Percentiles rank a stretch among this genome's conserved stretches.
These are phyloP conservation scores for Cecropterus lyciades DNA, from an alignment of 1,140 invertebrate species.

Conservation along the genomic window DNA sequence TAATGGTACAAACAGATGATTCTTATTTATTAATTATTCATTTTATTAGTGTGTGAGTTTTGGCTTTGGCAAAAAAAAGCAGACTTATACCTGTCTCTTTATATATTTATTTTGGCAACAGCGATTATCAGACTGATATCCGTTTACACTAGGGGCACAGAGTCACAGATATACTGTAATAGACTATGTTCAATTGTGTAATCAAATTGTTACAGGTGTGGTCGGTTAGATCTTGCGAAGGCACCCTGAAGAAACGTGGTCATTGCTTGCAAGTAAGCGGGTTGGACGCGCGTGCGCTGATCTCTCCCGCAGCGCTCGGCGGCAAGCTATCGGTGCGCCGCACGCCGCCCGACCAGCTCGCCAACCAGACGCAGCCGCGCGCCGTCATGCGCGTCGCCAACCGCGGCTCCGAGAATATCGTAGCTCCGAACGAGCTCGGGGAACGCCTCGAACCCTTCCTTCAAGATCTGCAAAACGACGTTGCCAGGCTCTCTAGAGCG, in stretches of 20 bases:
- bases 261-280: constrained; percentile 61
- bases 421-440: constrained; percentile 12
- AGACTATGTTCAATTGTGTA: background rate
- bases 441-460: constrained; percentile 55
- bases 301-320: constrained; percentile 51
- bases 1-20: too few species aligned
- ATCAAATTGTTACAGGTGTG: constrained; percentile 59
- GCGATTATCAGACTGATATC: too few species aligned
- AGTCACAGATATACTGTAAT: too few species aligned
- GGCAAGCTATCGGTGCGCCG: constrained; percentile 62
- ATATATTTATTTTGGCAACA: too few species aligned
- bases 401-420: constrained; percentile 51
- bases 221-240: constrained; percentile 74
- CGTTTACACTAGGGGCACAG: too few species aligned
- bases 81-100: too few species aligned
- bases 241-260: constrained; percentile 69
- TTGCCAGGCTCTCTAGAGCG: constrained; percentile 57
- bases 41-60: too few species aligned
- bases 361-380: constrained; percentile 59
- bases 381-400: constrained; percentile 69
- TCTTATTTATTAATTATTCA: too few species aligned
- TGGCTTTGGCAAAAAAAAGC: too few species aligned
- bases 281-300: constrained; percentile 56
- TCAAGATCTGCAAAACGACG: constrained; percentile 62
- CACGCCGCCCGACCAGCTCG: constrained; percentile 55